Evolutionary conservation across 2,888 invertebrate species (phyloP), one percentile per base, ranked within the genome.

Genomic region (Drosophila incognita): DNA sequence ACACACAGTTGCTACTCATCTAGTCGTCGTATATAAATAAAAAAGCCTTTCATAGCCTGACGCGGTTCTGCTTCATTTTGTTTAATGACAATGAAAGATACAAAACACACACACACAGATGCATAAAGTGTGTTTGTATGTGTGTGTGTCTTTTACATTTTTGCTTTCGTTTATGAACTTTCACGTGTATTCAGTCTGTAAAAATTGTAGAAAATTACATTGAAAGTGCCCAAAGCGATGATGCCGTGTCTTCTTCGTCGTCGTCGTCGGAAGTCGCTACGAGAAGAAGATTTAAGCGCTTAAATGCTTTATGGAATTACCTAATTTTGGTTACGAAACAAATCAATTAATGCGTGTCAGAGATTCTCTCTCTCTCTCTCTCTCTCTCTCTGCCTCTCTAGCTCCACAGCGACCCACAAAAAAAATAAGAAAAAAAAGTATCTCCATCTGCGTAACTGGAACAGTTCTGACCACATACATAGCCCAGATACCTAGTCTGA

Each of bases 311-410:
- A 87, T 42, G 70, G 76, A 79, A 87, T 87, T 87, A 87, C 80
- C 89, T 87, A 87, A 87, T 88, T 87, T 88, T 63, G 82, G 90
- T 87, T 87, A 87, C 90, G 90, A 87, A 87, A 87, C 89, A 87
- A 87, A 87, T 87, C 90, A 87, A 87, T 87, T 87, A 87, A 82
- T 74, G 89, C 78, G 82, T 79, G 69, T 77, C 73, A 59, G 38
- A 59, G 56, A 61, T 52, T 58, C 58, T 40, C 29, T 27, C 13
- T 42, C 36, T 24, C 36, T 24, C 24, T 24, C 24, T 24, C 24
- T 27, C 27, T 36, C 13, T 21, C 7, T 46, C 46, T 15, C 13
- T 8, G 13, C 15, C 7, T 46, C 7, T 7, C 46, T 24, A 13
- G 15, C 46, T 38, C 4, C 6, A 15, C n/a, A 31, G 49, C 53